A percentile compares a stretch with the other conserved stretches of the same genome.
Evolutionary conservation across 2,888 invertebrate genomes (phyloP).

Genomic region (Hanleya hanleyi): DNA sequence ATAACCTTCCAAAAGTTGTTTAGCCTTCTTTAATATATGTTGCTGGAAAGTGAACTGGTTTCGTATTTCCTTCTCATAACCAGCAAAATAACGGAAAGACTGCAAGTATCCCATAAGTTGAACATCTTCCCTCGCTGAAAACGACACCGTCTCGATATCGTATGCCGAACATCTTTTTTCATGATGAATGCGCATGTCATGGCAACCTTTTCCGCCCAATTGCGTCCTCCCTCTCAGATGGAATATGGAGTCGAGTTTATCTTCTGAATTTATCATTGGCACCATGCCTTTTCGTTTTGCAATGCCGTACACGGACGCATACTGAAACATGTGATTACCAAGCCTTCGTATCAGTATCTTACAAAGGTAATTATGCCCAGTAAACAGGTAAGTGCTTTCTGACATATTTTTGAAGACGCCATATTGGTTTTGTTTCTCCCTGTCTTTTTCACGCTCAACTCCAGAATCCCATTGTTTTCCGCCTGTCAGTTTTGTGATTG

Average conservation of each 20-base stretch:
- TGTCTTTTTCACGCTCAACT: too few species aligned
- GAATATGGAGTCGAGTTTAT: too few species aligned
- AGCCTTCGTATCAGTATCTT: background rate
- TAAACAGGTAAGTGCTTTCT: too few species aligned
- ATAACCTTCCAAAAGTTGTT: background rate
- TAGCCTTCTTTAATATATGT: background rate
- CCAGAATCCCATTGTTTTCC: too few species aligned
- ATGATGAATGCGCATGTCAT: background rate
- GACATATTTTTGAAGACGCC: too few species aligned
- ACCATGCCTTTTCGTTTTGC: background rate
- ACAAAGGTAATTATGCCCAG: too few species aligned
- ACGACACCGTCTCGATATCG: background rate
- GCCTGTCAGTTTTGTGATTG: too few species aligned
- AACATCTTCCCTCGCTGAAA: background rate
- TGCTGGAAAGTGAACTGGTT: background rate
- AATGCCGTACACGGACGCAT: background rate
- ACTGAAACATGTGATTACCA: slow-evolving; percentile 10
- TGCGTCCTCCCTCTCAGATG: too few species aligned
- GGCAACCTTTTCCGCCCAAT: background rate
- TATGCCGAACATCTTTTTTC: background rate
- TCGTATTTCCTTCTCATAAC: background rate
- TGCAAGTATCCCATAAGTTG: background rate
- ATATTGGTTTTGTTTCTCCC: too few species aligned
- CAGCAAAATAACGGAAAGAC: background rate
- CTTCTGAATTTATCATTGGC: background rate